Base-by-base conservation (phyloP, 2,888 invertebrate genomes). In the Timandra comae region DNA sequence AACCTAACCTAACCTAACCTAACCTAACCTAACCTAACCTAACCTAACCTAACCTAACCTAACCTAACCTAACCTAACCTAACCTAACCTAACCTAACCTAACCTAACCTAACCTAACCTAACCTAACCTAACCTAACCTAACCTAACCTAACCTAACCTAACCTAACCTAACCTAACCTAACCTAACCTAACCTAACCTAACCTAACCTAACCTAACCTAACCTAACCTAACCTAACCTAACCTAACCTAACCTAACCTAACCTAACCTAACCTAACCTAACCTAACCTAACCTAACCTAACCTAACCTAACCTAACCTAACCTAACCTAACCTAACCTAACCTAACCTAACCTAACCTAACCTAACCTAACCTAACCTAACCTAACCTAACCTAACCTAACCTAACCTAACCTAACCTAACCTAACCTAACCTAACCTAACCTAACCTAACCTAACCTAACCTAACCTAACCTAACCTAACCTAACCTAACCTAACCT, bases 1-100 rank as follows among this genome's bases (percentile, higher is more conserved):
- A 41, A 44, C 41, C 44, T 38, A 41, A 44, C 41, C 43, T 41
- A 41, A 41, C 41, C 33, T 33, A 38, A 24, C 24, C 24, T 38
- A 40, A 43, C 43, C 43, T 38, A 40, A 41, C 40, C 40, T 38
- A 44, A 44, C 44, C 44, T 44, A 43, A 43, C 43, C 41, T 37
- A 37, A 41, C 41, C 41, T 37, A 41, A 41, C 41, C 41, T 41
- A 41, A 41, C 41, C 41, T 41, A 41, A 41, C 38, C 38, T 38
- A 38, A 42, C 38, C 42, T 38, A 38, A 42, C 42, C 38, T 38
- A 42, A 42, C 42, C 42, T 42, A 43, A 43, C 43, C 43, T 39
- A 43, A 43, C 43, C 43, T 39, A 42, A 35, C 38, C 42, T 43
- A 42, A 42, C 42, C 38, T 35, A 35, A 38, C 38, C 42, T 35